Percentiles rank a stretch among this genome's conserved stretches.
Conservation (phyloP, 2,888 invertebrate species). For the Icerya purchasi region DNA sequence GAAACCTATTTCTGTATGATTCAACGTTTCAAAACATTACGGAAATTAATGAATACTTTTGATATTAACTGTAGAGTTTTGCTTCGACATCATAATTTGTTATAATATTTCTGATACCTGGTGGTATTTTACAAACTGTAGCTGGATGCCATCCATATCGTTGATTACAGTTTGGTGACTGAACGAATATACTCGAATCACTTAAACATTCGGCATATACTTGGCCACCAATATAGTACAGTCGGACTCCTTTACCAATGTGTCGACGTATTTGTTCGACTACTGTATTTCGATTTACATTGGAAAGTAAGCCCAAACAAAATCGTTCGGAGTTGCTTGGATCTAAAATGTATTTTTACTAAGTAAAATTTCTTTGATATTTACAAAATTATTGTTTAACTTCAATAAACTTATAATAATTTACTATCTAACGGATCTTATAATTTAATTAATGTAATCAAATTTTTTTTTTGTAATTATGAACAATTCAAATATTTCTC, state of each 20-base stretch:
- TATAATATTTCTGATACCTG: no score
- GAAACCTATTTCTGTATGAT: no score
- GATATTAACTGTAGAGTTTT: no score
- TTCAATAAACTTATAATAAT: no score
- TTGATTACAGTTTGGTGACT: constrained; percentile 95
- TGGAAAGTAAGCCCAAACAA: constrained; percentile 83
- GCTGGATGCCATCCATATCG: constrained; percentile 97
- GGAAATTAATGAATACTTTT: no score
- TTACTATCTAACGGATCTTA: no score
- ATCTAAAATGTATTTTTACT: constrained; percentile 32
- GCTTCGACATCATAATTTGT: no score
- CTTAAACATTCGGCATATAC: constrained; percentile 95
- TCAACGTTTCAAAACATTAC: no score
- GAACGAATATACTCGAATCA: constrained; percentile 93
- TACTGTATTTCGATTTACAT: constrained; percentile 87
- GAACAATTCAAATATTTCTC: no score
- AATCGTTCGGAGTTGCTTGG: constrained; percentile 94
- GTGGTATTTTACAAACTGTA: constrained; percentile 96
- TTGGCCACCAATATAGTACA: constrained; percentile 90
- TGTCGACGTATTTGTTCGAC: constrained; percentile 89
- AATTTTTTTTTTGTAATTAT: no score
- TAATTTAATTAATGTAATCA: no score
- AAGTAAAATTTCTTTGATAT: background rate
- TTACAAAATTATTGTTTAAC: no score
- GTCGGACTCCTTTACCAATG: constrained; percentile 82